Conservation (phyloP, 1,140 invertebrate genomes). For the Orius insidiosus region DNA sequence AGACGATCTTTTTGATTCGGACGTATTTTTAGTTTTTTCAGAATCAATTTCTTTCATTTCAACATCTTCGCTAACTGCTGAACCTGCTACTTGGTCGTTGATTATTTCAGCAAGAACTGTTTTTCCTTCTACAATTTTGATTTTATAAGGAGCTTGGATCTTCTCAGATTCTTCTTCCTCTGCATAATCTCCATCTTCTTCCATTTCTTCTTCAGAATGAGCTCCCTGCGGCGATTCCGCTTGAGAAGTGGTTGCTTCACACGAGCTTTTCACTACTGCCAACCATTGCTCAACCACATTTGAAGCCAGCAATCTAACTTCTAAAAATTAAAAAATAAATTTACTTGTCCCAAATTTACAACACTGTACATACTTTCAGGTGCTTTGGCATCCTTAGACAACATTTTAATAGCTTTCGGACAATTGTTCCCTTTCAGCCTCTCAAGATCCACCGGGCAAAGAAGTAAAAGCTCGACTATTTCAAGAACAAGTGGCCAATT, state of each 20-base stretch:
- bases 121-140: slow-evolving; percentile 53
- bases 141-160: slow-evolving; percentile 34
- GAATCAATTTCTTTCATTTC: neutral
- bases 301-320: slow-evolving; percentile 49
- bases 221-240: slow-evolving; percentile 10
- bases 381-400: slow-evolving; percentile 47
- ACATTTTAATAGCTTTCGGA: slow-evolving; percentile 74
- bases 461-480: slow-evolving; percentile 60
- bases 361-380: slow-evolving; percentile 17
- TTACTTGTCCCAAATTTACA: slow-evolving; percentile 2
- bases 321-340: slow-evolving; percentile 32
- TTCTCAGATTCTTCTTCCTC: neutral
- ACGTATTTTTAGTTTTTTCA: slow-evolving; percentile 2
- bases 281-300: slow-evolving; percentile 82
- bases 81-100: slow-evolving; percentile 20
- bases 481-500: slow-evolving; percentile 76
- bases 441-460: slow-evolving; percentile 76
- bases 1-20: slow-evolving; percentile 6
- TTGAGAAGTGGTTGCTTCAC: slow-evolving; percentile 8
- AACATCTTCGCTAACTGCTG: neutral
- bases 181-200: slow-evolving; percentile 13
- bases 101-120: slow-evolving; percentile 48
- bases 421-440: slow-evolving; percentile 77
- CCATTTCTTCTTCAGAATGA: slow-evolving; percentile 9
- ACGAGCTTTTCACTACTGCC: slow-evolving; percentile 48